Conservation (phyloP, 2,888 invertebrate genomes). For the Heliconius aoede region DNA sequence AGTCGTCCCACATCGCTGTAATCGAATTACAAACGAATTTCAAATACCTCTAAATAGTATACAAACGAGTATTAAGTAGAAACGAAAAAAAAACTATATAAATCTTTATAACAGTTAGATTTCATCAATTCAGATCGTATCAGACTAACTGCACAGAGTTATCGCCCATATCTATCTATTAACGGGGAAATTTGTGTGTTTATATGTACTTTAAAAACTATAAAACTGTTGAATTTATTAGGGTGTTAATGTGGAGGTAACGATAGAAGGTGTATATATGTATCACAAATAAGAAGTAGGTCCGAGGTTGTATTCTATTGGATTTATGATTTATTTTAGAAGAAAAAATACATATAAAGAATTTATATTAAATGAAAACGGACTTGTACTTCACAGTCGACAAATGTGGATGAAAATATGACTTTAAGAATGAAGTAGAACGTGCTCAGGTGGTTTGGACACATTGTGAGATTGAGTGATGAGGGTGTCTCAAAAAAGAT, state of each 20-base stretch:
- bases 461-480: constrained; percentile 4
- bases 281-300: not conserved
- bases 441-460: constrained; percentile 6
- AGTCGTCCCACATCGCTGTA: constrained; percentile 3
- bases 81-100: constrained; percentile 10
- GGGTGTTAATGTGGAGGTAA: constrained; percentile 1
- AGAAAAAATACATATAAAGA: not conserved
- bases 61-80: constrained; percentile 27
- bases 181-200: constrained; percentile 20
- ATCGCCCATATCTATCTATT: constrained; percentile 41
- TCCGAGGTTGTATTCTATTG: not conserved
- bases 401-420: constrained; percentile 2
- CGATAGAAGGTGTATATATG: not conserved
- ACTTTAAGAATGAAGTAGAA: not conserved
- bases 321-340: not conserved
- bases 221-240: constrained; percentile 25
- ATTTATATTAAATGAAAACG: not conserved
- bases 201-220: constrained; percentile 24
- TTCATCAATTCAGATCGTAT: constrained; percentile 43
- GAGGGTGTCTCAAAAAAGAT: not conserved
- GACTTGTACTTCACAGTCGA: not conserved
- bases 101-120: constrained; percentile 8
- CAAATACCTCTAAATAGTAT: constrained; percentile 21
- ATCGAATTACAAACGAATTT: constrained; percentile 1
- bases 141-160: constrained; percentile 40